A percentile compares a stretch with the other conserved stretches of the same genome.
phyloP scores from a whole-genome alignment of 2,113 vertebrate genomes.

The Prunella fulvescens region DNA sequence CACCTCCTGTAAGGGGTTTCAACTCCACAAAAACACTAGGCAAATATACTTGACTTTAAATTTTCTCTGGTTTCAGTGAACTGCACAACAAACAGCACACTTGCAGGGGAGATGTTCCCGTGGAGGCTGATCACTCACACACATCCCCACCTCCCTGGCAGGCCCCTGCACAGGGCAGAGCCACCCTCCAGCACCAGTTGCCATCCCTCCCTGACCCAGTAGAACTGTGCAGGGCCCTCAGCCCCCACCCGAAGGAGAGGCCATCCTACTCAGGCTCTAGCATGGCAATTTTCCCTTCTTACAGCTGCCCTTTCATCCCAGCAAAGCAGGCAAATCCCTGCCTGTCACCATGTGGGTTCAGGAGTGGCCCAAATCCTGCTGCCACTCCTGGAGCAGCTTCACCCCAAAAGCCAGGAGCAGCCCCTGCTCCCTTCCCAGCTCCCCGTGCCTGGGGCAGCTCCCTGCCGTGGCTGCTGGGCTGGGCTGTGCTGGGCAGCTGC shows the following conservation, averaged over 20 bases:
- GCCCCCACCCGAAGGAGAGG: background rate
- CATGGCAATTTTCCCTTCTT: accelerated
- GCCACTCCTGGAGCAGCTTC: background rate
- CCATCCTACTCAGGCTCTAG: accelerated
- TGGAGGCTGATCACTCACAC: background rate
- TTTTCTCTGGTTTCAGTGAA: background rate
- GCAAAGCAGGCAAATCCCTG: background rate
- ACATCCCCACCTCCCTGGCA: background rate
- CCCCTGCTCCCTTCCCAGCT: too few relatives aligned
- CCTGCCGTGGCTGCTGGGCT: background rate
- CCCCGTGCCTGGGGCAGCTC: background rate
- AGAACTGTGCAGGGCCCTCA: background rate
- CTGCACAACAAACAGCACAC: background rate
- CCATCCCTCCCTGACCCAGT: background rate
- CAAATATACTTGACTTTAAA: background rate
- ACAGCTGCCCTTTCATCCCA: background rate
- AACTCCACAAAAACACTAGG: background rate
- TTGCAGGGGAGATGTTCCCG: background rate
- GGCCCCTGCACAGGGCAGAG: background rate
- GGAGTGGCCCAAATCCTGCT: too few relatives aligned
- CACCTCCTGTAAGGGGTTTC: background rate
- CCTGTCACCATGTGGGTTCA: accelerated
- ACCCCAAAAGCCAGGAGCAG: background rate
- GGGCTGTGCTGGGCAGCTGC: background rate
- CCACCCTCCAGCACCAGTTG: background rate